Evolutionary conservation across 1,140 invertebrate genomes (phyloP).

Genomic region (Drosophila erecta): DNA sequence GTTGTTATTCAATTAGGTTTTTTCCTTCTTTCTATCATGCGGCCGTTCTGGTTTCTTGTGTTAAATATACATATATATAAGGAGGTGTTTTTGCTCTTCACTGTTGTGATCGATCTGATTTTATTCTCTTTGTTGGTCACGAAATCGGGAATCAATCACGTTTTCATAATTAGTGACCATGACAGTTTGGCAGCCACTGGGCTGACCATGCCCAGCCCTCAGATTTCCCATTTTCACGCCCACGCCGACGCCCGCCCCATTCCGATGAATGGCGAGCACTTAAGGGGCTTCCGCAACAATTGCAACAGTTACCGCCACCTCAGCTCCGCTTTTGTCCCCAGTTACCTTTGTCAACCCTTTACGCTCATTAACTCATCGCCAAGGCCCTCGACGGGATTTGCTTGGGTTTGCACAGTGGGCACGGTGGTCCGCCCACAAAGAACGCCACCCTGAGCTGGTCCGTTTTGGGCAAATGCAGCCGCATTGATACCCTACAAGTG

Average conservation of each 20-base stretch:
- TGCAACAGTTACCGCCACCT: conserved; percentile 23
- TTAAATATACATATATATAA: not conserved
- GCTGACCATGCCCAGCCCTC: not conserved
- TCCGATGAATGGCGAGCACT: conserved; percentile 29
- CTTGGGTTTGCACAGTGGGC: conserved; percentile 26
- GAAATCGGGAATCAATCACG: conserved; percentile 26
- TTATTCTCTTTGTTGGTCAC: conserved; percentile 26
- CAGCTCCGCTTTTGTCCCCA: conserved; percentile 13
- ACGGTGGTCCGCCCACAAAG: not conserved
- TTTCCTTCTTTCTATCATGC: conserved; percentile 7
- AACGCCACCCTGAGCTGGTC: conserved; percentile 1
- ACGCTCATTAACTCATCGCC: conserved; percentile 53
- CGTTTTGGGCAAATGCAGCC: conserved; percentile 13
- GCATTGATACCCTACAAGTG: conserved; percentile 15
- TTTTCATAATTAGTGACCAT: conserved; percentile 15
- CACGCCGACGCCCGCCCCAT: not conserved
- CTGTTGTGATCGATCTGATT: conserved; percentile 38
- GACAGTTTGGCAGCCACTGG: conserved; percentile 15
- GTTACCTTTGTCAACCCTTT: conserved; percentile 44
- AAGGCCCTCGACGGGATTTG: conserved; percentile 43
- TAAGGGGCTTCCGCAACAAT: conserved; percentile 51
- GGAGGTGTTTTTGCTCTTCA: conserved; percentile 1
- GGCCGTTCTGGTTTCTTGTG: conserved; percentile 7
- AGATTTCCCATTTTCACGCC: not conserved
- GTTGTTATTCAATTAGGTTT: conserved; percentile 68